Percentiles rank a stretch among this genome's conserved stretches.
These are phyloP conservation scores for Aplocera efformata DNA, from an alignment of 2,888 invertebrate genomes.

Conservation along the genomic window DNA sequence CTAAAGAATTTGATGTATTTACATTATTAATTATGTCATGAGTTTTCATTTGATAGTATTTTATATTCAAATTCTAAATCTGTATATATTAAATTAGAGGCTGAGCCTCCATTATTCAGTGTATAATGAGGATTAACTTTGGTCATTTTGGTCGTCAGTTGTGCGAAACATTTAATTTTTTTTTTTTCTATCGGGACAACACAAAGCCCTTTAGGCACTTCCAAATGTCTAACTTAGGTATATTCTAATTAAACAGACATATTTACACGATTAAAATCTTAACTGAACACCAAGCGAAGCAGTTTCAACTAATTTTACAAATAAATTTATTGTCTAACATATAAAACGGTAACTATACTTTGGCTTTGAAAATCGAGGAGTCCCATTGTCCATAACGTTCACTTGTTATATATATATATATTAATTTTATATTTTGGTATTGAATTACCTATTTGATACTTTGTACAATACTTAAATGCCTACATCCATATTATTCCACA, in stretches of 20 bases:
- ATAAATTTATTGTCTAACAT: slow-evolving; percentile 13
- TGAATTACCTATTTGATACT: not conserved
- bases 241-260: slow-evolving; percentile 20
- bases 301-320: slow-evolving; percentile 6
- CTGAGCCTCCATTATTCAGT: too few species aligned
- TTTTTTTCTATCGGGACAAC: slow-evolving; percentile 28
- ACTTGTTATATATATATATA: not conserved
- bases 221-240: slow-evolving; percentile 25
- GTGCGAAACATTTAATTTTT: slow-evolving; percentile 49
- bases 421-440: not conserved
- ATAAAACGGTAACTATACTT: slow-evolving; percentile 6
- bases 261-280: slow-evolving; percentile 12
- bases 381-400: slow-evolving; percentile 22
- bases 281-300: slow-evolving; percentile 25
- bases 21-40: too few species aligned
- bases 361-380: slow-evolving; percentile 35
- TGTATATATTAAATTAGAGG: too few species aligned
- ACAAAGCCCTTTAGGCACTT: slow-evolving; percentile 30
- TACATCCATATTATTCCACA: slow-evolving; percentile 11
- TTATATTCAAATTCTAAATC: too few species aligned
- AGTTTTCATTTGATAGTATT: too few species aligned
- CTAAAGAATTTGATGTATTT: too few species aligned
- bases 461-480: slow-evolving; percentile 4
- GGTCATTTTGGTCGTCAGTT: slow-evolving; percentile 61
- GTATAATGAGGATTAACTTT: slow-evolving; percentile 43